Conservation (phyloP, 2,113 vertebrate species). For the Ranitomeya variabilis region DNA sequence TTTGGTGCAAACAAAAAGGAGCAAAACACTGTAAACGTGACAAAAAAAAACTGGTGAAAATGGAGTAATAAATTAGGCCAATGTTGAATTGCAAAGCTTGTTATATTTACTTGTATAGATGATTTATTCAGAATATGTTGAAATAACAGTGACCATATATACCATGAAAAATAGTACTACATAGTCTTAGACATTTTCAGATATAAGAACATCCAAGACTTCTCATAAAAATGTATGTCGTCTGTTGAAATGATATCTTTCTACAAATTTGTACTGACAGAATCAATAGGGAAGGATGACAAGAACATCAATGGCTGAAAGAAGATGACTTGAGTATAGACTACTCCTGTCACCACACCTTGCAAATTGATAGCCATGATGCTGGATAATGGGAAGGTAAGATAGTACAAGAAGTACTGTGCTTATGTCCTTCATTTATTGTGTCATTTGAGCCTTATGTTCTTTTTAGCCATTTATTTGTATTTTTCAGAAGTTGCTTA, state of each 20-base stretch:
- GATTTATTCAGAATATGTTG: too few relatives aligned
- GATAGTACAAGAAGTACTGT: not conserved
- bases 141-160: too few relatives aligned
- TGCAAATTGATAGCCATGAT: not conserved
- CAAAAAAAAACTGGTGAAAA: too few relatives aligned
- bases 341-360: not conserved
- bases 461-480: not conserved
- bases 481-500: conserved; percentile 5
- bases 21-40: too few relatives aligned
- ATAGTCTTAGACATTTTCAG: not conserved
- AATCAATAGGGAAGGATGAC: not conserved
- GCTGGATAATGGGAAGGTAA: not conserved
- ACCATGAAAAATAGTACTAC: not conserved
- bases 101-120: too few relatives aligned
- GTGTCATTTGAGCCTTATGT: not conserved
- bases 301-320: not conserved
- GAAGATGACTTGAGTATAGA: not conserved
- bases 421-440: not conserved
- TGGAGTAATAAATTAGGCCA: too few relatives aligned
- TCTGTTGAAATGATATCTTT: not conserved
- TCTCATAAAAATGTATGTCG: not conserved
- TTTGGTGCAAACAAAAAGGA: too few relatives aligned
- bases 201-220: not conserved
- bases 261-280: not conserved
- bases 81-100: too few relatives aligned